Evolutionary conservation across 2,113 vertebrate species (phyloP).

Genomic region (Plecotus auritus): DNA sequence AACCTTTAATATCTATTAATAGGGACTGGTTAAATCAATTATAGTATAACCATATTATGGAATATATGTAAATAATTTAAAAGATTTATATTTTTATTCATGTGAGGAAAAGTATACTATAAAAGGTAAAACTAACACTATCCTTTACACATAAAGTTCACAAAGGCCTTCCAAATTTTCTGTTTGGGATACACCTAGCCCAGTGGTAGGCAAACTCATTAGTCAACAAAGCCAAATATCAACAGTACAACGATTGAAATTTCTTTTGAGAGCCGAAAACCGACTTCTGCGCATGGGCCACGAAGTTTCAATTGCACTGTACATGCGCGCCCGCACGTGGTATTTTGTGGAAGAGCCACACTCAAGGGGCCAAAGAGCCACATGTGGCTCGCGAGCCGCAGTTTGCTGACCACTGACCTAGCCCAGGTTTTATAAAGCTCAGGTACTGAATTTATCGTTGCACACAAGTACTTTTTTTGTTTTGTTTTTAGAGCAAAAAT

Average conservation of each 20-base stretch:
- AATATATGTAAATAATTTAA: conserved; percentile 23
- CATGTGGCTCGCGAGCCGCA: too few species aligned
- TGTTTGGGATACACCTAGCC: background rate
- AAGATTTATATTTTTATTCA: background rate
- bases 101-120: background rate
- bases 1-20: background rate
- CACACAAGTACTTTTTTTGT: background rate
- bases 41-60: background rate
- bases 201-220: too few species aligned
- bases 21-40: conserved; percentile 6
- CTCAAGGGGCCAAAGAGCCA: too few species aligned
- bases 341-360: too few species aligned
- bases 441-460: background rate
- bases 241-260: too few species aligned
- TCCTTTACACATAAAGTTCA: background rate
- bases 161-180: background rate
- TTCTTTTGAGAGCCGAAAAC: too few species aligned
- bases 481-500: conserved; percentile 33
- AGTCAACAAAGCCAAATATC: too few species aligned
- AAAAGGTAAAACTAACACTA: background rate
- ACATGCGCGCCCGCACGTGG: too few species aligned
- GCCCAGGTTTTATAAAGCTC: background rate
- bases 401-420: too few species aligned
- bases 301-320: too few species aligned
- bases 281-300: too few species aligned